Percentiles rank a stretch among this genome's conserved stretches.
Evolutionary conservation across 2,888 invertebrate genomes (phyloP).

Genomic region (Tachina fera): DNA sequence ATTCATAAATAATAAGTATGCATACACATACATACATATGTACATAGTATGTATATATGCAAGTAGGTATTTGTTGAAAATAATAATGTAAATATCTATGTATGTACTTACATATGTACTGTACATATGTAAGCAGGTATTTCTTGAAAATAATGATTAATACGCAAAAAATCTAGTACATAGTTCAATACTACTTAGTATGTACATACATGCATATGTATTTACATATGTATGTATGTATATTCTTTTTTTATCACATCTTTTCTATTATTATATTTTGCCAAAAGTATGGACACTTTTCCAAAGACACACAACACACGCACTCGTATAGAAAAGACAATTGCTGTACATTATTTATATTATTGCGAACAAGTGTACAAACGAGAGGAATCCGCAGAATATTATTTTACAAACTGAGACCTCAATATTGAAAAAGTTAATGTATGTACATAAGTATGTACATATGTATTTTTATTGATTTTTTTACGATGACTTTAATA

Average conservation of each 20-base stretch:
- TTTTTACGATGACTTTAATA: slow-evolving; percentile 39
- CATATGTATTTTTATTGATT: slow-evolving; percentile 54
- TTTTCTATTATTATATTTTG: slow-evolving; percentile 17
- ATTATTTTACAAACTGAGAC: slow-evolving; percentile 41
- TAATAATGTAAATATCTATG: slow-evolving; percentile 7
- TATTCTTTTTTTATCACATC: slow-evolving; percentile 8
- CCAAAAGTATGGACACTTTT: not conserved
- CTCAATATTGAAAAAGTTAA: slow-evolving; percentile 51
- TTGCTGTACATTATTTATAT: slow-evolving; percentile 54
- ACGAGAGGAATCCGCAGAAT: slow-evolving; percentile 6
- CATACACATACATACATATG: too few species aligned
- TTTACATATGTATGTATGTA: not conserved
- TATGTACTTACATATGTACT: too few species aligned
- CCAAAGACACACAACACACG: slow-evolving; percentile 19
- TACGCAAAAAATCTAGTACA: slow-evolving; percentile 11
- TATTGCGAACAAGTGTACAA: slow-evolving; percentile 47
- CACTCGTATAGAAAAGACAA: slow-evolving; percentile 9
- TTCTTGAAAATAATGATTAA: slow-evolving; percentile 30
- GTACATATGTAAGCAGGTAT: not conserved
- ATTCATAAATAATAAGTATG: not conserved
- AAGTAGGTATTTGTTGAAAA: not conserved
- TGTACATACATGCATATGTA: not conserved
- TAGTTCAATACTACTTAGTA: not conserved
- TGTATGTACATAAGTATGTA: slow-evolving; percentile 22
- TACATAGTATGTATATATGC: not conserved